These are phyloP conservation scores for Otolemur garnettii DNA, from an alignment of 2,113 vertebrate genomes.

Conservation along the genomic window DNA sequence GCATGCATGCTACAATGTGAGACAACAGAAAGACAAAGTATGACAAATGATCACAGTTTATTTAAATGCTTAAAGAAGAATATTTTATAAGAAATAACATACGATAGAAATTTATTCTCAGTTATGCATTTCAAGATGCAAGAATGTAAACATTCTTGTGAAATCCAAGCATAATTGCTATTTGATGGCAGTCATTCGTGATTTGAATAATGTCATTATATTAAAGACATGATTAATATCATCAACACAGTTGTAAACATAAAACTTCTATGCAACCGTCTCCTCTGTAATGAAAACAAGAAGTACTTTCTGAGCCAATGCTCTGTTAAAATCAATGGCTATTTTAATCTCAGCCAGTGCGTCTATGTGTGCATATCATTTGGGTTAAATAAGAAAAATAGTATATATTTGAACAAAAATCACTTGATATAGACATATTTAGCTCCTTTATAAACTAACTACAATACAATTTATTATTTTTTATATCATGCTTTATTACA, in stretches of 20 bases:
- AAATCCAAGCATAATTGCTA: not conserved
- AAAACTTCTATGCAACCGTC: not conserved
- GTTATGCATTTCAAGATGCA: not conserved
- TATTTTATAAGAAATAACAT: not conserved
- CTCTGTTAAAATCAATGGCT: not conserved
- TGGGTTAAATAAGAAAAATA: not conserved
- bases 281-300: not conserved
- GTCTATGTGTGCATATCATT: not conserved
- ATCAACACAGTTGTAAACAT: not conserved
- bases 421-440: not conserved
- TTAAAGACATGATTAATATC: not conserved
- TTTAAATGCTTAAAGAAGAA: not conserved
- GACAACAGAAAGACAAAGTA: not conserved
- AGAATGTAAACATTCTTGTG: not conserved
- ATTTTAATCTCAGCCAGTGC: constrained; percentile 19
- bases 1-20: not conserved
- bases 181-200: not conserved
- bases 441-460: not conserved
- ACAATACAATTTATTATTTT: not conserved
- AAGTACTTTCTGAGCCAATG: not conserved
- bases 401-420: not conserved
- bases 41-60: not conserved
- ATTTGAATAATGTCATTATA: constrained; percentile 5
- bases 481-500: not conserved
- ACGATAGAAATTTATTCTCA: not conserved